Conservation (phyloP, 2,113 vertebrate species). For the Rissa tridactyla region DNA sequence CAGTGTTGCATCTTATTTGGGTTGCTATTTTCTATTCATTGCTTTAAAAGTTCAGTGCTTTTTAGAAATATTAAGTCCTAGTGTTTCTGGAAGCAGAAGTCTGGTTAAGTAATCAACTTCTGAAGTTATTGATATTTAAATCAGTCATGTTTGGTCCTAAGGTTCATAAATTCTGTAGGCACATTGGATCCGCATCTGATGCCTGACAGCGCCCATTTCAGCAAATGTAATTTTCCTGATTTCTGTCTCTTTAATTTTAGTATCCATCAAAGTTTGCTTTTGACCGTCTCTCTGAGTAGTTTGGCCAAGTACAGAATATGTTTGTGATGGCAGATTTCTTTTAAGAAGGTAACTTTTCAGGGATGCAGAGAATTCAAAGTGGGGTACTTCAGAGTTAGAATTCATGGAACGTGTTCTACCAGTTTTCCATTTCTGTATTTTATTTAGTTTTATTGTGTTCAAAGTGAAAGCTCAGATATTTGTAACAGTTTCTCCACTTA, state of each 20-base stretch:
- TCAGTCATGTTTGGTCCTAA: neutral
- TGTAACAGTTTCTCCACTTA: neutral
- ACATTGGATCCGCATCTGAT: fast-evolving
- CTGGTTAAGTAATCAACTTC: neutral
- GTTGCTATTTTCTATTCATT: neutral
- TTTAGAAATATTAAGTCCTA: neutral
- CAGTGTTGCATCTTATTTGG: neutral
- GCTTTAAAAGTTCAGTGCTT: neutral
- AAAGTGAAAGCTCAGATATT: neutral
- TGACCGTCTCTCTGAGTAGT: neutral
- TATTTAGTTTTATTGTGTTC: neutral
- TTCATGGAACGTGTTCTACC: neutral
- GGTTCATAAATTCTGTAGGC: neutral
- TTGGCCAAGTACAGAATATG: neutral
- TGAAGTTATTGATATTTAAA: neutral
- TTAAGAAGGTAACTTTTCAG: neutral
- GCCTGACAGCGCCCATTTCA: too few species aligned
- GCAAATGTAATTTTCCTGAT: neutral
- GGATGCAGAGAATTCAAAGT: neutral
- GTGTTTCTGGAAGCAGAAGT: neutral
- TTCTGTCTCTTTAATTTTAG: neutral
- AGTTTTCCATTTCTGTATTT: neutral
- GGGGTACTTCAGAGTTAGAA: neutral
- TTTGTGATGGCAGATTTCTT: neutral
- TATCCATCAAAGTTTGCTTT: neutral